phyloP scores from a whole-genome alignment of 2,888 invertebrate genomes.

The Morpho achilles region DNA sequence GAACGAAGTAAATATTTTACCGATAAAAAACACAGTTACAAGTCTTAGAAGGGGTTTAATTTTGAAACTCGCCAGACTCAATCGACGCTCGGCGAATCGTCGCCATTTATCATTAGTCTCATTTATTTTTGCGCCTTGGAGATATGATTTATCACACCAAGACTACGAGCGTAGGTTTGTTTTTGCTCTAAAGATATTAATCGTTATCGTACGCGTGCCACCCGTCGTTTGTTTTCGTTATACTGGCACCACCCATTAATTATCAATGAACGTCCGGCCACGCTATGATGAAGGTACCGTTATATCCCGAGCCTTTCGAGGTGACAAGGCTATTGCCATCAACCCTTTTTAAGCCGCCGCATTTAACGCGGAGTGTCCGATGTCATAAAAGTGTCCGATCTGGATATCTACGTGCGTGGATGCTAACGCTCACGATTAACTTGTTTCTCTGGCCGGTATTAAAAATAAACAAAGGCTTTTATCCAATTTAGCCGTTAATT shows the following conservation, averaged over 20 bases:
- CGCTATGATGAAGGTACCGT: slow-evolving; percentile 71
- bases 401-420: slow-evolving; percentile 63
- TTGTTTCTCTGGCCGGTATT: slow-evolving; percentile 55
- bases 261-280: slow-evolving; percentile 76
- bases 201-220: slow-evolving; percentile 74
- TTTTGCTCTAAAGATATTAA: slow-evolving; percentile 77
- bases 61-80: slow-evolving; percentile 60
- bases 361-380: slow-evolving; percentile 73
- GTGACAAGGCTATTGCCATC: slow-evolving; percentile 72
- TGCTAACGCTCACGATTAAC: slow-evolving; percentile 70
- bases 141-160: slow-evolving; percentile 76
- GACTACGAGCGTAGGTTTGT: slow-evolving; percentile 71
- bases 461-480: slow-evolving; percentile 46
- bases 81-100: slow-evolving; percentile 60
- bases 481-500: slow-evolving; percentile 26
- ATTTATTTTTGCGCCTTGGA: slow-evolving; percentile 76
- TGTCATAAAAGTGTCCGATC: slow-evolving; percentile 78
- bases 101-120: slow-evolving; percentile 76
- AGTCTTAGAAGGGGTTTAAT: slow-evolving; percentile 44
- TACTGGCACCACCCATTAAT: slow-evolving; percentile 74
- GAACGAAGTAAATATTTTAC: slow-evolving; percentile 10
- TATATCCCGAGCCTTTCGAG: slow-evolving; percentile 69
- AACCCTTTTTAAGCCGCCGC: slow-evolving; percentile 78
- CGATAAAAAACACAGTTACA: slow-evolving; percentile 12
- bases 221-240: slow-evolving; percentile 78